Conservation (phyloP, 2,888 invertebrate species). For the Rambutsinella grinnellia region DNA sequence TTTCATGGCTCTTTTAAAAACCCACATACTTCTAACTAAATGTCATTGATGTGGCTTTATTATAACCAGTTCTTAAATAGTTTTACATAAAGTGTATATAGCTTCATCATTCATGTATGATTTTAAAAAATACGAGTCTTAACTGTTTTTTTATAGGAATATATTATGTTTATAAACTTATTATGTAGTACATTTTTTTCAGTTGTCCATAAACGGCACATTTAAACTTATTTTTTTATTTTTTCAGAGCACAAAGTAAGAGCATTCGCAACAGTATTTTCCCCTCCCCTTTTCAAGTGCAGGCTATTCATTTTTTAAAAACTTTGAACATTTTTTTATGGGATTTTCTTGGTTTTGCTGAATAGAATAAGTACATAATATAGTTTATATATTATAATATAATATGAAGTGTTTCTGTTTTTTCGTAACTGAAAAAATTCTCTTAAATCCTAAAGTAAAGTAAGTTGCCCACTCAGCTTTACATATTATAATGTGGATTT, state of each 20-base stretch:
- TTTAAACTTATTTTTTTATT: constrained; percentile 19
- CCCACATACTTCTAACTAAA: constrained; percentile 19
- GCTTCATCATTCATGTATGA: constrained; percentile 35
- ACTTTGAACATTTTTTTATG: constrained; percentile 49
- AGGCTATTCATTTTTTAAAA: constrained; percentile 36
- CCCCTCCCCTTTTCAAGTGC: constrained; percentile 15
- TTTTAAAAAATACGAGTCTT: constrained; percentile 48
- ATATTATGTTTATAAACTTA: constrained; percentile 32
- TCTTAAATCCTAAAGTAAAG: constrained; percentile 12
- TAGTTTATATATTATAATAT: too few species aligned
- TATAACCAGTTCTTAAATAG: constrained; percentile 17
- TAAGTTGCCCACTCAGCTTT: constrained; percentile 29
- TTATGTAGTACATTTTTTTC: constrained; percentile 12
- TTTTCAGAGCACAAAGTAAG: constrained; percentile 54
- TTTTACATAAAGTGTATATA: constrained; percentile 43
- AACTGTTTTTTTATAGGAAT: constrained; percentile 21
- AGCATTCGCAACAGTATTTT: constrained; percentile 39
- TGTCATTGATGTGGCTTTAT: constrained; percentile 39
- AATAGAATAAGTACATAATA: too few species aligned
- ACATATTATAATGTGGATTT: too few species aligned
- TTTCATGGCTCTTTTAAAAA: constrained; percentile 36
- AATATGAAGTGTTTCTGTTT: too few species aligned
- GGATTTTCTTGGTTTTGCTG: constrained; percentile 13
- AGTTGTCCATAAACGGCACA: constrained; percentile 36
- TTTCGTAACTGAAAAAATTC: too few species aligned